Base-by-base conservation (phyloP, 92 coral and sea anemone genomes). In the Epizoanthus fatuus region DNA sequence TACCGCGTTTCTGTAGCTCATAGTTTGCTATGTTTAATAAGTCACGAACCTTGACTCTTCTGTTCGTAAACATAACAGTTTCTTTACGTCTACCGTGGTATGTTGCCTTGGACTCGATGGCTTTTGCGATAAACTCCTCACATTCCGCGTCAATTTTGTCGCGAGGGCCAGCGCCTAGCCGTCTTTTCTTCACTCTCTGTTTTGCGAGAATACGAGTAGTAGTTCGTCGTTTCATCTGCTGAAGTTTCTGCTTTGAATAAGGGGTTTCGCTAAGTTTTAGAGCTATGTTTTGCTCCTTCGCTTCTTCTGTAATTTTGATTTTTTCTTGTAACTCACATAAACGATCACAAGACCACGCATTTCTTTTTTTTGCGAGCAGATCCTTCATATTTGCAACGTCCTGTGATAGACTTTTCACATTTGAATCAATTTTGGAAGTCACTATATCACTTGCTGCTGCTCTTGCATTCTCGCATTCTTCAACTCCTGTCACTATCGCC, bases 51-150 rank as follows among this genome's bases (percentile, higher is more conserved):
- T 78, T 84, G 0, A 84, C 92, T 66, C 91, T 62, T 63, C 88
- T 81, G 75, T 81, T 86, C 11, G 88, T 81, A 81, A 86, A 86
- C 91, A 90, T 80, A 0, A 86, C 84, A 42, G 90, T 69, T 67
- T 90, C 94, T 45, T 74, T 68, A 19, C 88, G 68, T 66, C 94
- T 40, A 42, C 91, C 88, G 88, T 86, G 25, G 25, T 22, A 22
- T 22, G 25, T 22, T 35, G 91, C 88, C 52, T 90, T 90, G 2
- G 72, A 75, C 76, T 22, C 25, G 25, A 22, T 22, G 25, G 25
- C 25, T 22, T 22, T 22, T 22, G 25, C 25, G 25, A 22, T 22
- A 22, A 22, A 22, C 25, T 22, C 25, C 25, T 22, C 25, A 22
- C 25, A 22, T 22, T 22, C 25, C 25, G 25, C 25, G 25, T 22